Evolutionary conservation across 1,140 invertebrate genomes (phyloP).

Genomic region (Ylistrum balloti): DNA sequence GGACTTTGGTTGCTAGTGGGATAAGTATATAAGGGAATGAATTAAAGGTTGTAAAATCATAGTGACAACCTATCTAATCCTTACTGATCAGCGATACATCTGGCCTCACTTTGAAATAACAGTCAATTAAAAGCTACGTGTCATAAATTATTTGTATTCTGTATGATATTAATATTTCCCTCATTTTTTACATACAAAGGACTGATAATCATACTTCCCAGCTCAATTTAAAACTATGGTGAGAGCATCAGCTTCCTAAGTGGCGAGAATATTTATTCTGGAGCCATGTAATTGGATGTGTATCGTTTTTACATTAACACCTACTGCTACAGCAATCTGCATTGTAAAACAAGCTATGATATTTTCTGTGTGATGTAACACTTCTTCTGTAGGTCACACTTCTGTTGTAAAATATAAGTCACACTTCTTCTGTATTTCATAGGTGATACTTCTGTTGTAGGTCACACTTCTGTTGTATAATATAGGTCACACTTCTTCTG

Average conservation of each 20-base stretch:
- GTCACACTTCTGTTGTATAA: no score
- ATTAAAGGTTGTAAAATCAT: no score
- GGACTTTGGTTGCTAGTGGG: no score
- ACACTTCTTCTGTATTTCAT: no score
- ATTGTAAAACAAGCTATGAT: not conserved
- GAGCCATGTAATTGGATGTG: not conserved
- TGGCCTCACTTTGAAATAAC: not conserved
- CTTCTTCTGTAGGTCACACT: not conserved
- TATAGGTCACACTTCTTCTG: no score
- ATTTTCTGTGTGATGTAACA: not conserved
- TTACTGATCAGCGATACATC: not conserved
- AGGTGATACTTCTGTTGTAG: no score
- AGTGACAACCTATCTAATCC: not conserved
- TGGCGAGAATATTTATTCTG: not conserved
- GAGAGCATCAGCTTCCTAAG: not conserved
- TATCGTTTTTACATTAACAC: not conserved
- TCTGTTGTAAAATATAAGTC: not conserved
- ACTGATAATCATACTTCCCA: not conserved
- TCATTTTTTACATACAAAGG: not conserved
- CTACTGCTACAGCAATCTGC: no score
- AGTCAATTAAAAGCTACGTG: not conserved
- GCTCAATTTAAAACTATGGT: not conserved
- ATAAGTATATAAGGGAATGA: no score
- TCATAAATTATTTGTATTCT: no score
- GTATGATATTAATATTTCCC: no score